Evolutionary conservation across 2,888 invertebrate genomes (phyloP).

Genomic region (Polymixis flavicincta): DNA sequence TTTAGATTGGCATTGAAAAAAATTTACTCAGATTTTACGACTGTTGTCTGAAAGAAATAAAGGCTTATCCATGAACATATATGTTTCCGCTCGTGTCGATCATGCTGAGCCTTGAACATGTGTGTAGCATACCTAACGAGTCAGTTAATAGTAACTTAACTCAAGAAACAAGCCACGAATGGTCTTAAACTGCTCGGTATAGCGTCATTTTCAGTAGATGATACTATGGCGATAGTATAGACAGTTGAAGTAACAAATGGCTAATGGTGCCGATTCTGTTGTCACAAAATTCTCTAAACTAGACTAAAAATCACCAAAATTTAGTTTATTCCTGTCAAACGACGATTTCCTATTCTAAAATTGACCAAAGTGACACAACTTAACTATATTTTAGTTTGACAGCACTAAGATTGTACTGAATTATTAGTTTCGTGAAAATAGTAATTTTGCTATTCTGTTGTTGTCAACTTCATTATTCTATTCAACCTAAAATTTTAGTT

Average conservation of each 20-base stretch:
- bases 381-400: too few relatives aligned
- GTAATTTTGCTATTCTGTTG: too few relatives aligned
- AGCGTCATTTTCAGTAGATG: background rate
- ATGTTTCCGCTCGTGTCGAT: background rate
- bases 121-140: background rate
- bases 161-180: background rate
- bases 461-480: too few relatives aligned
- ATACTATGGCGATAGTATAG: background rate
- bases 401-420: too few relatives aligned
- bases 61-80: background rate
- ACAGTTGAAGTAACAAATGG: background rate
- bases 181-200: background rate
- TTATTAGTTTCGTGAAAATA: too few relatives aligned
- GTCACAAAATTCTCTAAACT: too few relatives aligned
- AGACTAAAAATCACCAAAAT: too few relatives aligned
- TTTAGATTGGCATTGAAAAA: background rate
- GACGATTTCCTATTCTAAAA: too few relatives aligned
- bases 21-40: background rate
- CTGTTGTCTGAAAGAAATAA: background rate
- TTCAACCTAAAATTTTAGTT: too few relatives aligned
- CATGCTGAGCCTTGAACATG: background rate
- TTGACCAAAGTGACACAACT: too few relatives aligned
- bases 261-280: too few relatives aligned
- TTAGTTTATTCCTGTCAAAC: too few relatives aligned
- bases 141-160: background rate